phyloP scores from a whole-genome alignment of 2,888 invertebrate species.

The Hetaerina titia region DNA sequence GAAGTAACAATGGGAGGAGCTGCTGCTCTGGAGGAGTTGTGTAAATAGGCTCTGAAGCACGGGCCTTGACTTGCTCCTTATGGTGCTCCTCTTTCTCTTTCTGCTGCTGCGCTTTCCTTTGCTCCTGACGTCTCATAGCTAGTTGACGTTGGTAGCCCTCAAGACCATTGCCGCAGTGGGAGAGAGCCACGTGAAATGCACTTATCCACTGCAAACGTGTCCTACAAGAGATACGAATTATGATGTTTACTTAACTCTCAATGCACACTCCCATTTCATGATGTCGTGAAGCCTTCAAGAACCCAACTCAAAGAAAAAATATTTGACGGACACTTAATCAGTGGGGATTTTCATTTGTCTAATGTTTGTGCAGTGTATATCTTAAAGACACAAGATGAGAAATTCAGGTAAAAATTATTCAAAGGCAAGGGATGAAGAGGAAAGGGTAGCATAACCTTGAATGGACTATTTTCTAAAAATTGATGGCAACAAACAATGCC shows the following conservation, averaged over 20 bases:
- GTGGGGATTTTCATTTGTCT: not conserved
- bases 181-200: slow-evolving; percentile 85
- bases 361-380: too few relatives aligned
- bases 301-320: not conserved
- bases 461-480: too few relatives aligned
- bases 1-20: slow-evolving; percentile 49
- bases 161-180: slow-evolving; percentile 82
- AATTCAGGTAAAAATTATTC: too few relatives aligned
- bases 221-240: slow-evolving; percentile 75
- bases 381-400: too few relatives aligned
- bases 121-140: slow-evolving; percentile 79
- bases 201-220: slow-evolving; percentile 88
- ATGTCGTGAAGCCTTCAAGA: too few relatives aligned
- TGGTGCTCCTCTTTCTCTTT: slow-evolving; percentile 80
- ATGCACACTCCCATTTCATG: too few relatives aligned
- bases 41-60: slow-evolving; percentile 65
- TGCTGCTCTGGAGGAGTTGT: slow-evolving; percentile 45
- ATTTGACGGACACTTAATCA: not conserved
- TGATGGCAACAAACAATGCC: too few relatives aligned
- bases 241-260: not conserved
- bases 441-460: too few relatives aligned
- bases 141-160: slow-evolving; percentile 86
- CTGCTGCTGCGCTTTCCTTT: slow-evolving; percentile 77
- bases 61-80: slow-evolving; percentile 77
- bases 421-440: too few relatives aligned